Evolutionary conservation across 2,113 vertebrate genomes (phyloP).

Genomic region (Nothocercus julius): DNA sequence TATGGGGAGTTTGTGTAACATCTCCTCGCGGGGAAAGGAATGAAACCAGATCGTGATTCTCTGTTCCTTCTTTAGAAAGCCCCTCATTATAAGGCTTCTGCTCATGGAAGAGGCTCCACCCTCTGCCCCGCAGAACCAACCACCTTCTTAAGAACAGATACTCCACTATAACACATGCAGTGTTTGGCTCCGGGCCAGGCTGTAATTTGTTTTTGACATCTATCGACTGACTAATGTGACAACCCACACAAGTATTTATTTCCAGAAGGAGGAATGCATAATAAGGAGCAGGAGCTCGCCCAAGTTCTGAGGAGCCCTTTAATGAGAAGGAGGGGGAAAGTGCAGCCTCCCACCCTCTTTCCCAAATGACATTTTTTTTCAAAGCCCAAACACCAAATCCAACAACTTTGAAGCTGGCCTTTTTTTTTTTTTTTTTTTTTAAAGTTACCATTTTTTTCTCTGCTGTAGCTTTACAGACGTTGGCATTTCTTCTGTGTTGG

Average conservation of each 20-base stretch:
- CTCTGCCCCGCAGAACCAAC: background rate
- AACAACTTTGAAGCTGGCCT: constrained; percentile 50
- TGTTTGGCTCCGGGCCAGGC: constrained; percentile 3
- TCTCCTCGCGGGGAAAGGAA: constrained; percentile 16
- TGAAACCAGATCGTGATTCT: constrained; percentile 30
- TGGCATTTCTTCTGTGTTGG: constrained; percentile 30
- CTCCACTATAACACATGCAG: background rate
- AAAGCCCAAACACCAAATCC: constrained; percentile 50
- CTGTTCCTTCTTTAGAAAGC: constrained; percentile 38
- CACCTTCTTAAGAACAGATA: background rate
- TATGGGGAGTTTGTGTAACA: constrained; percentile 37
- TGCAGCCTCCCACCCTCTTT: constrained; percentile 41
- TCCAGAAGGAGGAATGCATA: constrained; percentile 67
- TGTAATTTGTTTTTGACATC: constrained; percentile 69
- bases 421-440: background rate
- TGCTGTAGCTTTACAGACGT: constrained; percentile 18
- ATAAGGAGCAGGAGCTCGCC: constrained; percentile 52
- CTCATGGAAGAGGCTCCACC: constrained; percentile 14
- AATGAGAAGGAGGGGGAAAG: constrained; percentile 55
- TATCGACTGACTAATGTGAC: constrained; percentile 66
- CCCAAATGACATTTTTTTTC: constrained; percentile 54
- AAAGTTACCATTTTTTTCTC: constrained; percentile 26
- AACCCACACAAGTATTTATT: constrained; percentile 69
- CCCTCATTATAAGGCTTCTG: background rate
- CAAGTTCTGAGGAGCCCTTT: constrained; percentile 34